phyloP scores from a whole-genome alignment of 2,888 invertebrate genomes.

The Trachelus troglodyta region DNA sequence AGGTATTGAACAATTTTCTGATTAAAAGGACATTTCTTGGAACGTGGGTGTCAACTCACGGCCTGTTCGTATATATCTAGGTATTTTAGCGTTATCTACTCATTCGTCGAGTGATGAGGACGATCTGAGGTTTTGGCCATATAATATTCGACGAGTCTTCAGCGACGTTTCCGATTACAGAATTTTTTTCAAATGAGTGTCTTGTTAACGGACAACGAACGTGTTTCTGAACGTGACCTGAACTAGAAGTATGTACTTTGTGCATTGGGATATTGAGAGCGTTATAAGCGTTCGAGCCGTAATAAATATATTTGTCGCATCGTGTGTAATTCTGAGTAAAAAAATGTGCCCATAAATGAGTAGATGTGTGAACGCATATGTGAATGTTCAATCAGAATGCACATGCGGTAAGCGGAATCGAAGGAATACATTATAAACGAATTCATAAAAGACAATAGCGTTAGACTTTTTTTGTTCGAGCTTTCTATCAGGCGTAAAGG shows the following conservation, averaged over 20 bases:
- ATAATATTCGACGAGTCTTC: neutral
- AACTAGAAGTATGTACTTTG: neutral
- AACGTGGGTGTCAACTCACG: neutral
- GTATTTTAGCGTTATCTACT: too few species aligned
- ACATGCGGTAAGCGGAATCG: neutral
- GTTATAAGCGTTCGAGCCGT: neutral
- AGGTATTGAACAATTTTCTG: neutral
- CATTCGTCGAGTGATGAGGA: neutral
- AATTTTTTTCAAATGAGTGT: constrained; percentile 8
- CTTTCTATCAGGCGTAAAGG: neutral
- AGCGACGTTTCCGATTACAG: neutral
- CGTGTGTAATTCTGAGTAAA: neutral
- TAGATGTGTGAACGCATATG: neutral
- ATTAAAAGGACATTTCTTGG: neutral
- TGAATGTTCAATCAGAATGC: neutral
- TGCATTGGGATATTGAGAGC: neutral
- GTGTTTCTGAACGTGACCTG: neutral
- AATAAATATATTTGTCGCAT: neutral
- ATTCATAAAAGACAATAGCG: constrained; percentile 43
- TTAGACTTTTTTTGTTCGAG: constrained; percentile 26
- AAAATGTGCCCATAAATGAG: neutral
- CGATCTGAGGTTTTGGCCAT: neutral
- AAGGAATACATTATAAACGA: constrained; percentile 9
- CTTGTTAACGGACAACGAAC: constrained; percentile 17
- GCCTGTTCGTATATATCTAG: neutral